Evolutionary conservation across 2,888 invertebrate genomes (phyloP).

Genomic region (Athrips mouffetella): DNA sequence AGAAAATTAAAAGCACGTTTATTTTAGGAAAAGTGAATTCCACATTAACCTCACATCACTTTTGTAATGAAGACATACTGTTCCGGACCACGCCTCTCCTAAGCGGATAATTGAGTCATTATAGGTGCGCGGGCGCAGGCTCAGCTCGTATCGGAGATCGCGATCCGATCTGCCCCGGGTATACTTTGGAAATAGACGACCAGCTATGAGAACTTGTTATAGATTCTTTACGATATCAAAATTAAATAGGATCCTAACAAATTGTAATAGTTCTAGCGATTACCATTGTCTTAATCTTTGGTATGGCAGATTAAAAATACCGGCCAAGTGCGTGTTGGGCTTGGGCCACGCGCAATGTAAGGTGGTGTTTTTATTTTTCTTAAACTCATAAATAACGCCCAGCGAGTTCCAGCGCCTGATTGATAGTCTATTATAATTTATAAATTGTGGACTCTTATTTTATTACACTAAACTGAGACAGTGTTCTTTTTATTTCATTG

Average conservation of each 20-base stretch:
- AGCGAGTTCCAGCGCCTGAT: too few relatives aligned
- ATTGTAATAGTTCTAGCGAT: background rate
- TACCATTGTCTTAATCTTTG: background rate
- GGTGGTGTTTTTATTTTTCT: too few relatives aligned
- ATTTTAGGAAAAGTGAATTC: constrained; percentile 27
- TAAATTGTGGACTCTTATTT: too few relatives aligned
- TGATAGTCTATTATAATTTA: too few relatives aligned
- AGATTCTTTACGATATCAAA: constrained; percentile 11
- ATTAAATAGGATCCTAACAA: constrained; percentile 6
- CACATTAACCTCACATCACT: constrained; percentile 32
- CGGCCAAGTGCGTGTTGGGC: too few relatives aligned
- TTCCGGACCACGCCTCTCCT: constrained; percentile 63
- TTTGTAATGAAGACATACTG: constrained; percentile 73
- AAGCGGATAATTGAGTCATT: constrained; percentile 79
- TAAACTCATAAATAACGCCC: too few relatives aligned
- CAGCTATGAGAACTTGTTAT: constrained; percentile 12
- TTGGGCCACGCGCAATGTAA: too few relatives aligned
- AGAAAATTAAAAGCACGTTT: too few relatives aligned
- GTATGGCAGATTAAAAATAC: too few relatives aligned
- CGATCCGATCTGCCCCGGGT: constrained; percentile 52
- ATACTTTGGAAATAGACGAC: constrained; percentile 24
- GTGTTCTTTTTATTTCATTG: too few relatives aligned
- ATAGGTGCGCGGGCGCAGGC: constrained; percentile 65
- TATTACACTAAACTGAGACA: too few relatives aligned
- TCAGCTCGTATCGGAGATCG: constrained; percentile 52